Evolutionary conservation across 2,888 invertebrate species (phyloP).

Genomic region (Clusia tigrina): DNA sequence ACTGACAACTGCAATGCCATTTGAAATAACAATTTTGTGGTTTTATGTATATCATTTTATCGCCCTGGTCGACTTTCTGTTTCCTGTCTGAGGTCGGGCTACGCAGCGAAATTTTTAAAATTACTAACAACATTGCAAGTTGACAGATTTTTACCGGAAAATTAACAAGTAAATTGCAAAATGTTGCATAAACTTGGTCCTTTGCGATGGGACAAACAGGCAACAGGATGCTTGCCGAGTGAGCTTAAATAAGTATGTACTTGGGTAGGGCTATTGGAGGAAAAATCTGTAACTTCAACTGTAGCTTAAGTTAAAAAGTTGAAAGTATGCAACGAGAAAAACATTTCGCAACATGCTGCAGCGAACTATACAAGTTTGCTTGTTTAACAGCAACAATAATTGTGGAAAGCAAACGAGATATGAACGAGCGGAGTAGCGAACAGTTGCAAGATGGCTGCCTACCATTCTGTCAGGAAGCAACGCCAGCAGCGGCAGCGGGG

Average conservation of each 20-base stretch:
- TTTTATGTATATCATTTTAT: no score
- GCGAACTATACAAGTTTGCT: conserved; percentile 19
- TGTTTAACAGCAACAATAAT: conserved; percentile 7
- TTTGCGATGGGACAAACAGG: neutral
- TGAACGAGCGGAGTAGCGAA: neutral
- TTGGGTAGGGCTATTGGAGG: neutral
- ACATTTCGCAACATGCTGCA: conserved; percentile 44
- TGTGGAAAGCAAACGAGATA: neutral
- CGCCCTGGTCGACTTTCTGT: no score
- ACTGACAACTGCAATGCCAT: no score
- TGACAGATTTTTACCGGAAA: conserved; percentile 56
- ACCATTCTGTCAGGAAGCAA: no score
- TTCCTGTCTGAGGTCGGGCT: neutral
- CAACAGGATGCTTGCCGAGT: conserved; percentile 2
- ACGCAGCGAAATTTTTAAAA: neutral
- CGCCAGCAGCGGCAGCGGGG: no score
- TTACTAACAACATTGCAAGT: conserved; percentile 34
- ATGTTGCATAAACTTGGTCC: conserved; percentile 19
- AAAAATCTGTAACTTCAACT: neutral
- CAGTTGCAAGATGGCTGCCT: neutral
- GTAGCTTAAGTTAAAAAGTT: conserved; percentile 50
- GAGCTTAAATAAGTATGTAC: neutral
- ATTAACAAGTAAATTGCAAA: conserved; percentile 48
- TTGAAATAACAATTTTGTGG: no score
- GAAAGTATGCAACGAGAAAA: conserved; percentile 48